Base-by-base conservation (phyloP, 1,140 invertebrate species). In the Oryctes rhinoceros region DNA sequence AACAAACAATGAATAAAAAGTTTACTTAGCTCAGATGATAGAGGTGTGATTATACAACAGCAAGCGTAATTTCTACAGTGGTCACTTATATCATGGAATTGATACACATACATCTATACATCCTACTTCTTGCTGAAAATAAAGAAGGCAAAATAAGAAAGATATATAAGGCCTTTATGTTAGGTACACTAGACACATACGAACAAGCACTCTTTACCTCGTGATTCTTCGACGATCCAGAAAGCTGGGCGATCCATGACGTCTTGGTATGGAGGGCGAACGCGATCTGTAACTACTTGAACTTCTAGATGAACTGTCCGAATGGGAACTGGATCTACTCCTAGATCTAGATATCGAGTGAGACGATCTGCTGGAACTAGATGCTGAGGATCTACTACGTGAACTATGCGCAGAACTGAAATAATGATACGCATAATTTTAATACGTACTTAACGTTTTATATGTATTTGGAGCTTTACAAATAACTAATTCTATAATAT, bases 201-300 rank as follows among this genome's bases (percentile, higher is more conserved):
- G 18, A 18, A 59, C 13, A 59, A n/a, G 47, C 37, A 44, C 39
- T 44, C 20, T 47, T 89, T 91, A 98, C 96, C 96, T 97, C 76
- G 96, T 97, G 82, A 98, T 97, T 81, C 96, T 91, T 76, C 96
- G 90, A 85, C 95, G 91, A 86, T 97, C 96, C 48, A 97, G 89
- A 88, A 97, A 97, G 86, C 95, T 96, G 1, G 96, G 96, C 65
- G 96, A 97, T 39, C 96, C 96, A 83, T 94, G 92, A 81, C 96
- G 91, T 71, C 96, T 89, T 35, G 96, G 95, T 88, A 97, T 97
- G 35, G 96, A 97, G 10, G 93, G 94, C 65, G 95, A 96, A 78
- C 94, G 91, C 59, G 93, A 94, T 82, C 93, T 90, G 78, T 90
- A 90, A 87, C 84, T 83, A 1, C 84, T 85, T 78, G 83, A 85